Base-by-base conservation (phyloP, 2,888 invertebrate species). In the Caenorhabditis sp. region DNA sequence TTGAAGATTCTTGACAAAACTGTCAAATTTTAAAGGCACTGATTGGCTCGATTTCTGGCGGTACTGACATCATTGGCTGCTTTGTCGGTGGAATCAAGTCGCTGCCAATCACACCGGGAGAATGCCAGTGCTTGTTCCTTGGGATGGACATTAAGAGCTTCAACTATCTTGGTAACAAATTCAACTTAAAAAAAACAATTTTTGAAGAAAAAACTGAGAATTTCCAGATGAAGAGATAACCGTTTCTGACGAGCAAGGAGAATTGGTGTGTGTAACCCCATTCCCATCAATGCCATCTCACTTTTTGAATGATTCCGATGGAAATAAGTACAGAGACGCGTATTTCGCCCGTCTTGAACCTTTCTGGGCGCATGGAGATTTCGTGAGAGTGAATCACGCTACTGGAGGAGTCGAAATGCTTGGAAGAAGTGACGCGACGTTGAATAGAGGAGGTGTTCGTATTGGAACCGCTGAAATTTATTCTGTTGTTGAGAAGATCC, bases 391-490 rank as follows among this genome's bases (percentile, higher is more conserved):
- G 72, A 93, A 92, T 88, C 90, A 92, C 8, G 51, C 88, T 13
- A 94, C 94, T 5, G 93, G 93, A n/a, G 94, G 94, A n/a, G 92
- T 94, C 20, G 89, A 92, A n/a, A 94, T 94, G 94, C 90, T 93
- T 13, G 94, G 94, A 8, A 89, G 89, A 87, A 93, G 93, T 91
- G 94, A 94, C 91, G 94, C 94, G 0, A 94, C 94, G 0, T 89
- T 94, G 50, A 94, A 94, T 89, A 94, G 94, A 22, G 93, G 93
- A 89, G 94, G 94, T 24, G 94, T 94, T 0, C 90, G 94, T 32
- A 94, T 94, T 90, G 94, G 94, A 26, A 93, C 93, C 87, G 93
- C 94, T n/a, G 94, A 94, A 89, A 94, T 94, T 76, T 94, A 94
- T 87, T 92, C 93, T 84, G 92, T 94, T 76, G 93, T 94, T 35